Conservation (phyloP, 2,113 vertebrate genomes). For the Sylvilagus bachmani region DNA sequence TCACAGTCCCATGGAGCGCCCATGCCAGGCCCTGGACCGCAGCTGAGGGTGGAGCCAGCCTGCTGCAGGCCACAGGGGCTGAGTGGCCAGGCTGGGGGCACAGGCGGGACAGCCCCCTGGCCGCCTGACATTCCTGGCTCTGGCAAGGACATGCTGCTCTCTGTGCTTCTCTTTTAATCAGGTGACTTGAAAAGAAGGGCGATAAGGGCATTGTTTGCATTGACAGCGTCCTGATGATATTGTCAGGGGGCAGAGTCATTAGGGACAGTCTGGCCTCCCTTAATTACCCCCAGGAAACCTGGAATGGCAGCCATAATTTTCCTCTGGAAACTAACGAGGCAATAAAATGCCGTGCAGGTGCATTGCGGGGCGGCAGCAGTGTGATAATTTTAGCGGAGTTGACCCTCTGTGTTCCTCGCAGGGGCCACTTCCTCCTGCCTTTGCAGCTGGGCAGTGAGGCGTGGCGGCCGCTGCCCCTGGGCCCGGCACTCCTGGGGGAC, state of each 20-base stretch:
- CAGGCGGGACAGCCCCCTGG: conserved; percentile 87
- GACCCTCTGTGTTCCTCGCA: no score
- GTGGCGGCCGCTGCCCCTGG: conserved; percentile 38
- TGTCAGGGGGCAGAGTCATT: conserved; percentile 90
- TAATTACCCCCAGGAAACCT: conserved; percentile 88
- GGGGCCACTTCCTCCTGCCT: conserved; percentile 53
- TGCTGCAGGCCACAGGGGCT: conserved; percentile 67
- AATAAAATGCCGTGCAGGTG: conserved; percentile 75
- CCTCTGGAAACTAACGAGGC: conserved; percentile 81
- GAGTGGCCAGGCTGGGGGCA: conserved; percentile 61
- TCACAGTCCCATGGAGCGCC: no score
- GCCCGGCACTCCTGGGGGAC: conserved; percentile 28
- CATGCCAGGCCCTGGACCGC: no score
- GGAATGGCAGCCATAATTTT: conserved; percentile 83
- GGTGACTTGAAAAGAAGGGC: conserved; percentile 93
- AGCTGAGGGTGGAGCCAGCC: neutral
- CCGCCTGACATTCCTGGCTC: conserved; percentile 94
- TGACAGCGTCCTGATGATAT: conserved; percentile 94
- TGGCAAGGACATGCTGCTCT: conserved; percentile 94
- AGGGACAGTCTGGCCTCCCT: conserved; percentile 87
- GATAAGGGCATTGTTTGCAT: conserved; percentile 95
- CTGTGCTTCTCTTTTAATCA: conserved; percentile 94
- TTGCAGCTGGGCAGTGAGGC: conserved; percentile 60
- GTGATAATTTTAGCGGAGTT: conserved; percentile 71
- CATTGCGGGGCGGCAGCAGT: conserved; percentile 26